These are phyloP conservation scores for Poeciliopsis retropinna DNA, from an alignment of 2,113 vertebrate genomes.

Conservation along the genomic window DNA sequence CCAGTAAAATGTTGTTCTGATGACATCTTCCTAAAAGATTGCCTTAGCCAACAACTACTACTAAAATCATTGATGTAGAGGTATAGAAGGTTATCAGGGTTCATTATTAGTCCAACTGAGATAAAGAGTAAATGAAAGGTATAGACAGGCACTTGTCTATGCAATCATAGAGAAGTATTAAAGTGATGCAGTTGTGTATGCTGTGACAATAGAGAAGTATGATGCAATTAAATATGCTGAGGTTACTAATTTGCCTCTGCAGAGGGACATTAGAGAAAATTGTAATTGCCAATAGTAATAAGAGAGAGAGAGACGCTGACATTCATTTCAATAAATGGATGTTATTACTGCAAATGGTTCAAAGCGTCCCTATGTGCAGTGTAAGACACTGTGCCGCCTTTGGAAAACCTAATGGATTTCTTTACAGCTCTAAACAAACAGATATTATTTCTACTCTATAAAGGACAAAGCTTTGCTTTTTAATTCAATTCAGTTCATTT, in stretches of 20 bases:
- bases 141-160: not conserved
- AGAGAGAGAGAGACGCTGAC: not conserved
- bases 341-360: not conserved
- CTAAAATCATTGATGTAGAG: not conserved
- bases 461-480: not conserved
- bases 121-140: not conserved
- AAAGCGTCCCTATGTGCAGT: not conserved
- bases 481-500: not conserved
- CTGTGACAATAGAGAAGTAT: not conserved
- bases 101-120: not conserved
- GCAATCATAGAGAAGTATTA: not conserved
- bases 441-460: not conserved
- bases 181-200: not conserved
- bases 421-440: not conserved
- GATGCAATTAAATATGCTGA: slow-evolving; percentile 4
- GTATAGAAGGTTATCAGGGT: not conserved
- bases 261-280: slow-evolving; percentile 37
- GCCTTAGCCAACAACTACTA: too few species aligned
- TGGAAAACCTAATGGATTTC: not conserved
- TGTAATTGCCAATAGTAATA: slow-evolving; percentile 1
- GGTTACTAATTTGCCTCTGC: slow-evolving; percentile 19
- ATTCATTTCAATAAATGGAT: slow-evolving; percentile 41
- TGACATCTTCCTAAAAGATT: too few species aligned
- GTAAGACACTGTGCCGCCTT: not conserved
- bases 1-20: too few species aligned